Conservation (phyloP, 1,140 invertebrate species). For the Zaprionus africanus region DNA sequence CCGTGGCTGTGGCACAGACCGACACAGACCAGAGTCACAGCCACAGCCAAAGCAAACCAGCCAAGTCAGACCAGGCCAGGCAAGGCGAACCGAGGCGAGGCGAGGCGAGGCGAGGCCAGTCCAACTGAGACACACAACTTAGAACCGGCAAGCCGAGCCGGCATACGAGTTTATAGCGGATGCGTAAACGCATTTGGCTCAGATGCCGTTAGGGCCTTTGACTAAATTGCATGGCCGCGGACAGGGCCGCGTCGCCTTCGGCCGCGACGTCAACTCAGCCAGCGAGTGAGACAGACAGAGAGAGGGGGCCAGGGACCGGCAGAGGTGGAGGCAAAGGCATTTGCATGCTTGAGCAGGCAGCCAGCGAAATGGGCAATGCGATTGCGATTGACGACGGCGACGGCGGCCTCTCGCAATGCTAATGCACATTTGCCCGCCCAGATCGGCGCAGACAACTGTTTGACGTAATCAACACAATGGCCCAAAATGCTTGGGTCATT, state of each 20-base stretch:
- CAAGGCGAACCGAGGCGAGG: constrained; percentile 12
- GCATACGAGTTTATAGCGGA: constrained; percentile 83
- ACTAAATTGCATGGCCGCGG: constrained; percentile 77
- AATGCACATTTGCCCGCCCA: constrained; percentile 71
- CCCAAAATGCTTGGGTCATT: constrained; percentile 77
- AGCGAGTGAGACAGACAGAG: background rate
- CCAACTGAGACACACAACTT: constrained; percentile 46
- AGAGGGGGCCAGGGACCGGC: background rate
- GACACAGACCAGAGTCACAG: constrained; percentile 38
- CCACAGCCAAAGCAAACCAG: background rate
- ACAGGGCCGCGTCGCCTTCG: constrained; percentile 62
- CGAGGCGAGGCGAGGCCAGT: background rate
- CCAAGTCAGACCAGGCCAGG: background rate
- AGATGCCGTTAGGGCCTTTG: constrained; percentile 83
- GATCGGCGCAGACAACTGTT: constrained; percentile 57
- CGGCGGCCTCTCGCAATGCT: constrained; percentile 58
- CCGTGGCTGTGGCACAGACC: constrained; percentile 61
- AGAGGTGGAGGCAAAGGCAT: constrained; percentile 16
- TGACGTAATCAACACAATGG: constrained; percentile 79
- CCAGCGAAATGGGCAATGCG: constrained; percentile 51
- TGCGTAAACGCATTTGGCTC: constrained; percentile 84
- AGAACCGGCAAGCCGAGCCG: constrained; percentile 61
- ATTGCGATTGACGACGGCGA: constrained; percentile 65
- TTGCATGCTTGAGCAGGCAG: constrained; percentile 36
- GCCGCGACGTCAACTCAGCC: constrained; percentile 15